Conservation (phyloP, 2,797 vertebrate species). For the Acipenser ruthenus region DNA sequence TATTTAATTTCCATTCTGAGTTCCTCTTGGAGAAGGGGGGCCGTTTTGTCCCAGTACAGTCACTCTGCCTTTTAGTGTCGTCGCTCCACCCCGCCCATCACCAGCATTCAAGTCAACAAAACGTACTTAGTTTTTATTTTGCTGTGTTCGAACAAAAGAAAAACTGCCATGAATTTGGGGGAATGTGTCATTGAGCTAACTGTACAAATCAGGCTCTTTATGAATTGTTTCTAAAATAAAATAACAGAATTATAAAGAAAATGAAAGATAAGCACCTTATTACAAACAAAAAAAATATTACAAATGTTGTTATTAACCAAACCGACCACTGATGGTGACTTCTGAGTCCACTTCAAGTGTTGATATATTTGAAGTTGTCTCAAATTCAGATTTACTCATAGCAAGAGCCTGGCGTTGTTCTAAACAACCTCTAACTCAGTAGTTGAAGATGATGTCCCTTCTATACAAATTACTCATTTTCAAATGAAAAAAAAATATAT, state of each 20-base stretch:
- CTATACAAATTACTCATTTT: too few species aligned
- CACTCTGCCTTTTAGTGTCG: not conserved
- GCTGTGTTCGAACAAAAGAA: constrained; percentile 20
- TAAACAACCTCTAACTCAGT: too few species aligned
- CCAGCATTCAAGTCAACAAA: not conserved
- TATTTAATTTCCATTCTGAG: too few species aligned
- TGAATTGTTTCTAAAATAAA: constrained; percentile 33
- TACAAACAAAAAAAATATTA: constrained; percentile 17
- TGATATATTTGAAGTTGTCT: not conserved
- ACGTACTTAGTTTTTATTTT: not conserved
- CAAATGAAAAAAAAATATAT: too few species aligned
- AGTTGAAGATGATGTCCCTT: too few species aligned
- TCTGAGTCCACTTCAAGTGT: constrained; percentile 28
- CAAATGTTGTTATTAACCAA: constrained; percentile 54
- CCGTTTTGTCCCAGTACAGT: not conserved
- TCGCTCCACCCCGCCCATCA: not conserved
- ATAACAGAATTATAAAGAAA: constrained; percentile 20
- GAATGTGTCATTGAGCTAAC: constrained; percentile 46
- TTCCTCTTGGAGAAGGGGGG: not conserved
- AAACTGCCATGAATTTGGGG: constrained; percentile 42
- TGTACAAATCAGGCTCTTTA: constrained; percentile 48
- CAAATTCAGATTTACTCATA: too few species aligned
- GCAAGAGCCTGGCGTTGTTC: too few species aligned
- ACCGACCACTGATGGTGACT: constrained; percentile 58
- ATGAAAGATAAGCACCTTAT: constrained; percentile 65